Evolutionary conservation across 2,888 invertebrate genomes (phyloP).

Genomic region (Napeogenes sylphis): DNA sequence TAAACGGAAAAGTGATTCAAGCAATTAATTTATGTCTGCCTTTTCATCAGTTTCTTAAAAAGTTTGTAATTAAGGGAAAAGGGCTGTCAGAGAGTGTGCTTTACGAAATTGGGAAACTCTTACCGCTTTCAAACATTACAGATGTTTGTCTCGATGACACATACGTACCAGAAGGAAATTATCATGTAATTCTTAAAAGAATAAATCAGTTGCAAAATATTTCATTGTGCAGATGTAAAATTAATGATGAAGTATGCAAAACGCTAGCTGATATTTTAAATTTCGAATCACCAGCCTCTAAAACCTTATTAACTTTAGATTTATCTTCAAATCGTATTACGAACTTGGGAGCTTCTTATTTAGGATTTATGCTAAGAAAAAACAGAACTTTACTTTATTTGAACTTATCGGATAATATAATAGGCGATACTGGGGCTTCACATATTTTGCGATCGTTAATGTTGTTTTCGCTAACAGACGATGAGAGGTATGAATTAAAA

Average conservation of each 20-base stretch:
- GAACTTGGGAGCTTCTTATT: constrained; percentile 41
- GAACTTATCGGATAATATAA: constrained; percentile 48
- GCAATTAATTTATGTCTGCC: constrained; percentile 44
- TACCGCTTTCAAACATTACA: constrained; percentile 48
- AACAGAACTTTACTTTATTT: constrained; percentile 50
- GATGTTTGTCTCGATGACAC: constrained; percentile 52
- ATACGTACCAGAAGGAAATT: constrained; percentile 42
- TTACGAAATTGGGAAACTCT: constrained; percentile 43
- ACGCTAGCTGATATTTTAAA: constrained; percentile 40
- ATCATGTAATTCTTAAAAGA: constrained; percentile 43
- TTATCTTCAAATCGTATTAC: constrained; percentile 48
- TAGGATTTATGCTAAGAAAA: constrained; percentile 43
- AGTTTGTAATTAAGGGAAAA: constrained; percentile 39
- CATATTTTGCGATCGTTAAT: constrained; percentile 41
- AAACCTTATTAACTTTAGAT: constrained; percentile 41
- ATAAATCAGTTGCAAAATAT: constrained; percentile 42
- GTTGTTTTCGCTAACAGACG: constrained; percentile 40
- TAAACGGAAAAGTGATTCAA: constrained; percentile 42
- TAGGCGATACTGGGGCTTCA: constrained; percentile 45
- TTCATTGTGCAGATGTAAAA: constrained; percentile 47
- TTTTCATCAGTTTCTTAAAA: constrained; percentile 43
- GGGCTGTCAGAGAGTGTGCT: constrained; percentile 35
- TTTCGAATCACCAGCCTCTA: constrained; percentile 33
- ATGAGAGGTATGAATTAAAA: constrained; percentile 36
- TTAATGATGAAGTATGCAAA: constrained; percentile 42